Conservation (phyloP, 2,113 vertebrate species). For the Hippocampus comes region DNA sequence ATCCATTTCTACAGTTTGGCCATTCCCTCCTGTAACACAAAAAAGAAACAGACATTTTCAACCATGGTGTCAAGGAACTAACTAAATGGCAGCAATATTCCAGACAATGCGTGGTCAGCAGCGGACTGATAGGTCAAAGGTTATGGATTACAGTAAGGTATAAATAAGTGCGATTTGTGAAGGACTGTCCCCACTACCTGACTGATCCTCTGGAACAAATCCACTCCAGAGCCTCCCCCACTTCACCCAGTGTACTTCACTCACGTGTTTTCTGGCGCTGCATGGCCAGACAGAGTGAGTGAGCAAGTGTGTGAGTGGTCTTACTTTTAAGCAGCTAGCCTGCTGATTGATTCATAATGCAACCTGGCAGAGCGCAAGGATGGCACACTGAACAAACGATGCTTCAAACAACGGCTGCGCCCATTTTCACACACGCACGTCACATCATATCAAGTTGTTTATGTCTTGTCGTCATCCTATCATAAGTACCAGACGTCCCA, state of each 20-base stretch:
- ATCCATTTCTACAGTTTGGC: slow-evolving; percentile 83
- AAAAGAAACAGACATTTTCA: not conserved
- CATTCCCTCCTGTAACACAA: slow-evolving; percentile 42
- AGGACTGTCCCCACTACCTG: slow-evolving; percentile 55
- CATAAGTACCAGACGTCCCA: not conserved
- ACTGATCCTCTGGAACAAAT: slow-evolving; percentile 61
- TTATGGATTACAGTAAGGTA: slow-evolving; percentile 54
- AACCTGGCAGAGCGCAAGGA: not conserved
- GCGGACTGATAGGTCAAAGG: no score
- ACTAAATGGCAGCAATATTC: not conserved
- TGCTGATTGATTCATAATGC: slow-evolving; percentile 3
- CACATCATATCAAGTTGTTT: not conserved
- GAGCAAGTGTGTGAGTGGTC: not conserved
- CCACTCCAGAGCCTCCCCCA: slow-evolving; percentile 28
- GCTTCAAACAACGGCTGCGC: slow-evolving; percentile 16
- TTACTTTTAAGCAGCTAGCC: not conserved
- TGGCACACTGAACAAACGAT: slow-evolving; percentile 3
- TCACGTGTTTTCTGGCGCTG: slow-evolving; percentile 35
- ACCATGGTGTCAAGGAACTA: no score
- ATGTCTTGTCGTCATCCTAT: not conserved
- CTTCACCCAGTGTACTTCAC: slow-evolving; percentile 5
- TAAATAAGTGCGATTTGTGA: slow-evolving; percentile 62
- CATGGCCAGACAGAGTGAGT: not conserved
- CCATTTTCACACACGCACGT: slow-evolving; percentile 21
- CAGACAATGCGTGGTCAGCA: slow-evolving; percentile 4